Percentiles rank a stretch among this genome's conserved stretches.
Conservation (phyloP, 2,797 vertebrate genomes). For the Pseudochromis fuscus region DNA sequence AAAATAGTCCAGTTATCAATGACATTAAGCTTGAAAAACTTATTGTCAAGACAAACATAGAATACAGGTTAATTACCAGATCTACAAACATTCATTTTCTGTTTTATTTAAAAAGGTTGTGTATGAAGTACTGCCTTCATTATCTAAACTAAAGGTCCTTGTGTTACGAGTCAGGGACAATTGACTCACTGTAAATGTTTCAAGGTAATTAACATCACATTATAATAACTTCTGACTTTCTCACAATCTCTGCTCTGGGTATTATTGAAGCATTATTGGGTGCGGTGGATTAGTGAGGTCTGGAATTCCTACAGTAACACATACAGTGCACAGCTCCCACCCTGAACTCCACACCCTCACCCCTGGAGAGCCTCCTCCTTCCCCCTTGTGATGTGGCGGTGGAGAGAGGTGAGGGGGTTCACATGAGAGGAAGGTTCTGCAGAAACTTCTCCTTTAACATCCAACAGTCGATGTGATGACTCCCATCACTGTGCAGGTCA, state of each 20-base stretch:
- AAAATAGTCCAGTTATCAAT: no score
- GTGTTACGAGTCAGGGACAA: neutral
- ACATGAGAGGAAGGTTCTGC: neutral
- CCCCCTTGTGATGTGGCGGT: constrained; percentile 13
- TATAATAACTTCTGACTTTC: constrained; percentile 23
- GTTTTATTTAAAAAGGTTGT: no score
- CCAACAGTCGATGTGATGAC: no score
- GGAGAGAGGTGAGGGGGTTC: constrained; percentile 2
- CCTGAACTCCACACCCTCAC: constrained; percentile 41
- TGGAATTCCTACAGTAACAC: constrained; percentile 63
- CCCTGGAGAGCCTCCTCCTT: constrained; percentile 7
- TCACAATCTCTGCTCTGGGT: constrained; percentile 6
- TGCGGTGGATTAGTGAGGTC: constrained; percentile 45
- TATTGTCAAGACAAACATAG: no score
- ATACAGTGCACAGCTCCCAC: constrained; percentile 46
- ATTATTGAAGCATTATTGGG: constrained; percentile 2
- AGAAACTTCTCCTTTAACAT: neutral
- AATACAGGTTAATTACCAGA: no score
- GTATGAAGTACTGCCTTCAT: no score
- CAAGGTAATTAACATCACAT: neutral
- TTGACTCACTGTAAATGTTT: neutral
- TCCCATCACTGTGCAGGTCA: no score
- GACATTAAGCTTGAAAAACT: no score
- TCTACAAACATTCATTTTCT: no score
- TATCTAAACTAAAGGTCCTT: no score